Evolutionary conservation across 1,140 invertebrate species (phyloP), one percentile per base, ranked within the genome.

Genomic region (Philotrypesis tridentata): DNA sequence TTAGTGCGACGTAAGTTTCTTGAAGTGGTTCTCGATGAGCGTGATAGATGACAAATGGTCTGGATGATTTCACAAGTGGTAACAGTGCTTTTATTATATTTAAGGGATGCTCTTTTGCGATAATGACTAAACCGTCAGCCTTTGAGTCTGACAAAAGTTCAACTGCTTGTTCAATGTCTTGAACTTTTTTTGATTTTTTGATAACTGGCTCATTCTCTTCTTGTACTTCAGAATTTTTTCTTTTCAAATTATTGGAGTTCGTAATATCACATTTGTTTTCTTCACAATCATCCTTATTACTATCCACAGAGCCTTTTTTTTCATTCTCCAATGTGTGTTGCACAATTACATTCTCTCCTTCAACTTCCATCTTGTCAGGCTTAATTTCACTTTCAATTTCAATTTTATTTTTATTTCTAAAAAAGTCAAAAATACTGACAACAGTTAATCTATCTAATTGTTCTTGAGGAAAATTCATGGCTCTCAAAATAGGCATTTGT

Each of bases 31-130:
- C 97, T 85, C 95, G 93, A 88, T 95, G 94, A 77, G 93, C 92
- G 86, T 95, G 95, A 88, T 96, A 98, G 9, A 99, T 94, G 0
- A 97, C 96, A 91, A 99, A 95, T 23, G 96, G 96, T 86, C 96
- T 92, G 0, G 96, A 96, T 2, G 94, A 93, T 82, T 94, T 94
- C 0, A 99, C 87, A 90, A 96, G 97, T 21, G 93, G 91, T 67
- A 98, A 84, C n/a, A 99, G 90, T 43, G 93, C 93, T 82, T 94
- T 93, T 9, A 97, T 92, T 76, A 98, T 95, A 87, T 94, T 95
- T 11, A 94, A 89, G 2, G 97, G 97, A 92, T 98, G 96, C 90
- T 97, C 96, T 91, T 96, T 97, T 71, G 89, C 94, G 2, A 95
- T 94, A 82, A 99, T 94, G 23, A 97, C 93, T 23, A 99, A 90